Percentiles rank a stretch among this genome's conserved stretches.
Conservation (phyloP, 2,113 vertebrate genomes). For the Gobio gobio region DNA sequence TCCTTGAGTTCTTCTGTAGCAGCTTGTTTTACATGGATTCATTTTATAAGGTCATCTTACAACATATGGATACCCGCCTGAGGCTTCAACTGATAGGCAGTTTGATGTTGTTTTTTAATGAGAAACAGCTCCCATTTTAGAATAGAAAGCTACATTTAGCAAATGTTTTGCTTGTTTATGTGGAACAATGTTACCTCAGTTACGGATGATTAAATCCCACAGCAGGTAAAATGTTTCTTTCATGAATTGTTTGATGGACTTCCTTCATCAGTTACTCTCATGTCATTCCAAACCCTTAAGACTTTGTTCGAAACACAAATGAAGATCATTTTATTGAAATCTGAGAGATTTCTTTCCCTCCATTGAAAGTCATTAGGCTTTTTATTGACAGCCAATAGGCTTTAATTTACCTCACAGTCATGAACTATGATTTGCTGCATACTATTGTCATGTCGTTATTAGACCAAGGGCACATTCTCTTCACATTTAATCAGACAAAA, state of each 20-base stretch:
- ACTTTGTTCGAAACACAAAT: too few species aligned
- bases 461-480: not conserved
- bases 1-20: not conserved
- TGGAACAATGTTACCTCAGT: not conserved
- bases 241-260: too few species aligned
- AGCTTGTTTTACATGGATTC: slow-evolving; percentile 23
- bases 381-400: not conserved
- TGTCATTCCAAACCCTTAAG: too few species aligned
- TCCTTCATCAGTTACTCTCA: too few species aligned
- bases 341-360: too few species aligned
- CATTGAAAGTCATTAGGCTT: too few species aligned
- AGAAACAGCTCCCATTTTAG: not conserved
- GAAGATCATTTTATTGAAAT: too few species aligned
- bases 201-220: too few species aligned
- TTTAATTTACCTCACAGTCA: not conserved
- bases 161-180: not conserved
- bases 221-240: too few species aligned
- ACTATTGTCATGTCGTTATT: not conserved
- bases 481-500: not conserved
- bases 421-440: not conserved
- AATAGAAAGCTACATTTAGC: not conserved
- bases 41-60: slow-evolving; percentile 44
- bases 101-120: not conserved
- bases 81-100: not conserved
- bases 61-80: not conserved